Evolutionary conservation across 2,113 vertebrate species (phyloP), one percentile per base, ranked within the genome.

Genomic region (Leucopsar rothschildi): DNA sequence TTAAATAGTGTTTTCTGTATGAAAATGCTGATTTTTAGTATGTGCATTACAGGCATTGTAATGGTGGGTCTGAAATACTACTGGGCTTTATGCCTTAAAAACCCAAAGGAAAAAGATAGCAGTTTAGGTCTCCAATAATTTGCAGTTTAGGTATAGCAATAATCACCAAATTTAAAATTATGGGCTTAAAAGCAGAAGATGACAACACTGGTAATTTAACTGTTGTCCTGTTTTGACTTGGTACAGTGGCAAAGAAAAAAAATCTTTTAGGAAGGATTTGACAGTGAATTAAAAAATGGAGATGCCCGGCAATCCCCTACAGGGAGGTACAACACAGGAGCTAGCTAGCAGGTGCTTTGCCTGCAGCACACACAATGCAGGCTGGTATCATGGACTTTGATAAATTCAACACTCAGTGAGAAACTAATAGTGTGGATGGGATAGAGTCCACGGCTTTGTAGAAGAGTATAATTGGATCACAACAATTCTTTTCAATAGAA

Each of bases 381-480:
- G 24, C n/a, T 70, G 66, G 16, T 33, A 64, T 45, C 11, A 21
- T 2, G 11, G 68, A 69, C 35, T 50, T 52, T 2, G 9, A 33
- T 2, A 33, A 65, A 28, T 89, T 53, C 24, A 69, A 20, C 29
- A 21, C 16, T 44, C 25, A 49, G 3, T 8, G 14, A 77, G 28
- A 55, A 92, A 88, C 6, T 6, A 42, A 22, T 0, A 66, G 31
- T 6, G 22, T 12, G 17, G 11, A 87, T 49, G 19, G n/a, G 39
- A 20, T 4, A 35, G 8, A 3, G 5, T 15, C n/a, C 0, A 0
- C 25, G 11, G 12, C 35, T 70, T 73, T 77, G 21, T 2, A 44
- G 28, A 55, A 47, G 23, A 64, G 23, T 35, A 56, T 21, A 70
- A 59, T 17, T 9, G 39, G 18, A 40, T 28, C 42, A 66, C 31